Conservation (phyloP, 1,140 invertebrate genomes). For the Bombus polaris region DNA sequence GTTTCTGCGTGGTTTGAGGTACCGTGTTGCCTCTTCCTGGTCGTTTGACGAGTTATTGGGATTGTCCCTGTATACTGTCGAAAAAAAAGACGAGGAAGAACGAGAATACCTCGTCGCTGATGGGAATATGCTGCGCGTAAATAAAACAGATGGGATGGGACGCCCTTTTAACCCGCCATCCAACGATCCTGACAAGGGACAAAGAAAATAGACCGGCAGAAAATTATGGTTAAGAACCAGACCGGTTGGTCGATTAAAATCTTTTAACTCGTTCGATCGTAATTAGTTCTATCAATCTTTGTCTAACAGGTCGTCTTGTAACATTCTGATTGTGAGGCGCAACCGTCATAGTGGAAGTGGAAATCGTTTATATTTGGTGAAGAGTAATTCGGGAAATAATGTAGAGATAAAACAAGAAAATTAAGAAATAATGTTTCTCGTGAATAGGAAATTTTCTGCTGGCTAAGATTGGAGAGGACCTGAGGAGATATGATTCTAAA, state of each 20-base stretch:
- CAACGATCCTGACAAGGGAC: neutral
- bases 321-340: too few species aligned
- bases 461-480: neutral
- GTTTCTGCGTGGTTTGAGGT: conserved; percentile 52
- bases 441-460: neutral
- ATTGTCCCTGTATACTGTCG: neutral
- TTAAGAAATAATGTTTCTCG: neutral
- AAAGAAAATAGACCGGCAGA: neutral
- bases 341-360: too few species aligned
- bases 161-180: conserved; percentile 7
- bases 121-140: neutral
- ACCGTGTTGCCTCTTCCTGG: neutral
- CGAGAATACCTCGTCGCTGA: neutral
- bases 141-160: conserved; percentile 8
- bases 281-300: conserved; percentile 25
- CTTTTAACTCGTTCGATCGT: conserved; percentile 25
- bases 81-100: neutral
- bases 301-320: neutral
- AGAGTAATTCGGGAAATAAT: neutral
- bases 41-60: neutral
- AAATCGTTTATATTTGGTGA: too few species aligned
- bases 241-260: conserved; percentile 29
- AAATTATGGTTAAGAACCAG: conserved; percentile 27
- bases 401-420: too few species aligned
- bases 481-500: conserved; percentile 62